Evolutionary conservation across 2,113 vertebrate genomes (phyloP).

Genomic region (Perca fluviatilis): DNA sequence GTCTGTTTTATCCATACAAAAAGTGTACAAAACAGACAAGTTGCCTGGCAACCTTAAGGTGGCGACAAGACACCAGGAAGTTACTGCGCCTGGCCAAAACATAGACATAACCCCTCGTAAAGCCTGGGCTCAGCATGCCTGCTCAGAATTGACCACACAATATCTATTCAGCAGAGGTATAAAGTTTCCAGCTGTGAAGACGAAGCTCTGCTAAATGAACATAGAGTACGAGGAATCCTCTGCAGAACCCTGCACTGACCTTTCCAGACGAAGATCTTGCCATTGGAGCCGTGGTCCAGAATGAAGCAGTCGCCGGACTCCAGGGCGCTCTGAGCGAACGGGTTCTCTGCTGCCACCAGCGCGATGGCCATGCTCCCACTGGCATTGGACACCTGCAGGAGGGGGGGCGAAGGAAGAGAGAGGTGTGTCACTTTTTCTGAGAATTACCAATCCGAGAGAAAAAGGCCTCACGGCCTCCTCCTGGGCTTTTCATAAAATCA

Average conservation of each 20-base stretch:
- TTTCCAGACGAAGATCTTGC: constrained; percentile 99
- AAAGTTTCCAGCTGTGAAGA: background rate
- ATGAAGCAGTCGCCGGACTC: constrained; percentile 96
- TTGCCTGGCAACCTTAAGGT: too few species aligned
- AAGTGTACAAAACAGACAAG: background rate
- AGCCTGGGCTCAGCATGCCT: background rate
- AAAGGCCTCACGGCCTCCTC: too few species aligned
- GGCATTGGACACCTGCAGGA: constrained; percentile 90
- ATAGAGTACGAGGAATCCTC: background rate
- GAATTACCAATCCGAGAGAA: background rate
- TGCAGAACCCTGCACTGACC: constrained; percentile 78
- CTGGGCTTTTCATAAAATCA: background rate
- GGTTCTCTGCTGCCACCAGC: constrained; percentile 95
- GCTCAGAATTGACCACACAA: background rate
- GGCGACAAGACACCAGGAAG: too few species aligned
- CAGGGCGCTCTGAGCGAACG: constrained; percentile 93
- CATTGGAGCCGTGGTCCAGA: constrained; percentile 93
- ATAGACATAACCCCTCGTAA: too few species aligned
- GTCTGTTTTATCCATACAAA: background rate
- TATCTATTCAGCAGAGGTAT: background rate
- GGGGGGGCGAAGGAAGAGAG: background rate
- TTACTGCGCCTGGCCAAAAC: too few species aligned
- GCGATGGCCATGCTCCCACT: constrained; percentile 90
- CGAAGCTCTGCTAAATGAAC: background rate
- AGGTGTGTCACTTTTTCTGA: background rate